Percentiles rank a stretch among this genome's conserved stretches.
These are phyloP conservation scores for Sinotaia quadrata DNA, from an alignment of 2,888 invertebrate genomes.

Conservation along the genomic window DNA sequence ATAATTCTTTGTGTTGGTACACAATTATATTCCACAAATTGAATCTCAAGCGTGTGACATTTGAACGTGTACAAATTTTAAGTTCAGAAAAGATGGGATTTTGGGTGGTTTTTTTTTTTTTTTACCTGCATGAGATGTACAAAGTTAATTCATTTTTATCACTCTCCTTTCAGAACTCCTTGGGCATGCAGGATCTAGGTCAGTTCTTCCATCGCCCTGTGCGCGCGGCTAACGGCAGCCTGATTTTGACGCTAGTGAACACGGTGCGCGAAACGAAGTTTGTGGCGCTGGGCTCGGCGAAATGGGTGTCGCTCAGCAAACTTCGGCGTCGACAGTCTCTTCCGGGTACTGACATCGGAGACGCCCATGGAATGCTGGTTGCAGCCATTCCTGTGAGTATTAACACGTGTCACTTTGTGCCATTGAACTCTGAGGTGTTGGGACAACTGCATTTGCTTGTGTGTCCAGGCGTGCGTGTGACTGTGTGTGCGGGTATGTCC, in stretches of 20 bases:
- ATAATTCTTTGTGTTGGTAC: too few relatives aligned
- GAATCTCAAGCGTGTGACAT: too few relatives aligned
- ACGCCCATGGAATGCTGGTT: conserved; percentile 57
- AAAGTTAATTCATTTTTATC: too few relatives aligned
- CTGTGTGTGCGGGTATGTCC: neutral
- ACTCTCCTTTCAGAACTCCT: conserved; percentile 87
- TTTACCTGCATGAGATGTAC: too few relatives aligned
- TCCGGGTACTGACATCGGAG: conserved; percentile 69
- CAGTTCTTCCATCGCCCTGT: conserved; percentile 94
- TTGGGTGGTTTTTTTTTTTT: too few relatives aligned
- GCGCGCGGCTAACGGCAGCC: conserved; percentile 88
- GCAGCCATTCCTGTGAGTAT: conserved; percentile 83
- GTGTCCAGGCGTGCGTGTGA: neutral
- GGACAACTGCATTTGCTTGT: too few relatives aligned
- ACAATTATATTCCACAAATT: too few relatives aligned
- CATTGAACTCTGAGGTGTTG: too few relatives aligned
- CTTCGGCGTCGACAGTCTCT: conserved; percentile 81
- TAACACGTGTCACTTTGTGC: too few relatives aligned
- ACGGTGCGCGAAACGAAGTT: conserved; percentile 85
- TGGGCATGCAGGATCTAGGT: conserved; percentile 94
- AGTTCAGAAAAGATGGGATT: too few relatives aligned
- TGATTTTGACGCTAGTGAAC: conserved; percentile 87
- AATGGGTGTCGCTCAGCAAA: conserved; percentile 92
- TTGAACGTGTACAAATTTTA: too few relatives aligned
- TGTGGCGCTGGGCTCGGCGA: conserved; percentile 83